Conservation (phyloP, 2,797 vertebrate species). For the Gephyroberyx darwinii region DNA sequence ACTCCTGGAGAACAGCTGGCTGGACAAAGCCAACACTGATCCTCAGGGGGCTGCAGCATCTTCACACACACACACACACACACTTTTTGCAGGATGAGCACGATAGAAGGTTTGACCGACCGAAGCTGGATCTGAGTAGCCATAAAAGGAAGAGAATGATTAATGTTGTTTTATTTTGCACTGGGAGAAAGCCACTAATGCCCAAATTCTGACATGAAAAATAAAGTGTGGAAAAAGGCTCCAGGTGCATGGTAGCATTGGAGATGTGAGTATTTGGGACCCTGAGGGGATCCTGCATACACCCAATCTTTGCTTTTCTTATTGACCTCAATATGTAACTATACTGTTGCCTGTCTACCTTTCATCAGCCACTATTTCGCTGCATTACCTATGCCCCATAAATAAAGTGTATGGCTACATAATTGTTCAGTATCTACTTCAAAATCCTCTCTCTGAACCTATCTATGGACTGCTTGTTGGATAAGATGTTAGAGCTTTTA, state of each 20-base stretch:
- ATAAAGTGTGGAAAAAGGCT: slow-evolving; percentile 21
- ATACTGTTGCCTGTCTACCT: neutral
- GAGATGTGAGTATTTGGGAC: slow-evolving; percentile 18
- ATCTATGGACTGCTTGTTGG: slow-evolving; percentile 19
- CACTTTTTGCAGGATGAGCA: neutral
- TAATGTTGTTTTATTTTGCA: slow-evolving; percentile 33
- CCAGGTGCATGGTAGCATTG: slow-evolving; percentile 26
- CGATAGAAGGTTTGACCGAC: slow-evolving; percentile 12
- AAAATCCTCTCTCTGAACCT: neutral
- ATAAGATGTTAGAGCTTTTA: slow-evolving; percentile 8
- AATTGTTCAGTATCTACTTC: neutral
- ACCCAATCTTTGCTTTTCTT: slow-evolving; percentile 22
- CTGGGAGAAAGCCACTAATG: slow-evolving; percentile 21
- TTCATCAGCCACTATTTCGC: neutral
- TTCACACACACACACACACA: slow-evolving; percentile 14
- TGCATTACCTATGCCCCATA: neutral
- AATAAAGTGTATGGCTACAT: slow-evolving; percentile 8
- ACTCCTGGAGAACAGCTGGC: slow-evolving; percentile 61
- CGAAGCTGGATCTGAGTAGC: slow-evolving; percentile 10
- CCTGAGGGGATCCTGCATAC: neutral
- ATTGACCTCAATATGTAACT: slow-evolving; percentile 19
- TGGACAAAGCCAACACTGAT: slow-evolving; percentile 28
- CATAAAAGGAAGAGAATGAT: slow-evolving; percentile 23
- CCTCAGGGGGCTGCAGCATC: slow-evolving; percentile 31
- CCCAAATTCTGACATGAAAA: slow-evolving; percentile 42